phyloP scores from a whole-genome alignment of 2,113 vertebrate species.

The Aspidoscelis tigris region DNA sequence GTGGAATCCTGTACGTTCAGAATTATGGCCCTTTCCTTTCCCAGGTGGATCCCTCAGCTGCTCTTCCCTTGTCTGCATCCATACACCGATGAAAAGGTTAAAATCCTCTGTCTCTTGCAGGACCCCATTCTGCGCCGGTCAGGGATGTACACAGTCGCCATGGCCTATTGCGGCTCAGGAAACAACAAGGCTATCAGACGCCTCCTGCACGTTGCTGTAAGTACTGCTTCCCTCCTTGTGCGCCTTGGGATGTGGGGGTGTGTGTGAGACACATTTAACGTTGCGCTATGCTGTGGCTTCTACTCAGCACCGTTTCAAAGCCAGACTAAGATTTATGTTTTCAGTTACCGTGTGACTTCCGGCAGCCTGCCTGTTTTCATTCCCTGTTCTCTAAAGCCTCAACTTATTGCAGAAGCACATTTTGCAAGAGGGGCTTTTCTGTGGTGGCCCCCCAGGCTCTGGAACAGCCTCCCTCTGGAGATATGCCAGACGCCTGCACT shows the following conservation, averaged over 20 bases:
- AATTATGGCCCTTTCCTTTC: background rate
- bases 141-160: conserved; percentile 98
- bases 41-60: too few relatives aligned
- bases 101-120: conserved; percentile 73
- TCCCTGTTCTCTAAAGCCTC: background rate
- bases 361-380: background rate
- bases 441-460: too few relatives aligned
- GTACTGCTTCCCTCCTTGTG: conserved; percentile 59
- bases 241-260: too few relatives aligned
- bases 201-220: conserved; percentile 96
- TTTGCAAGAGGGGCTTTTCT: too few relatives aligned
- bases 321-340: background rate
- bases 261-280: background rate
- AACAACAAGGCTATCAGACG: conserved; percentile 99
- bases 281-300: background rate
- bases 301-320: background rate
- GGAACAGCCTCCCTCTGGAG: too few relatives aligned
- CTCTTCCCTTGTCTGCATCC: too few relatives aligned
- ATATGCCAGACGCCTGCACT: too few relatives aligned
- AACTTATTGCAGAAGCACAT: too few relatives aligned
- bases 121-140: conserved; percentile 97
- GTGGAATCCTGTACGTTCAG: background rate
- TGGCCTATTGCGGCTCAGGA: conserved; percentile 98
- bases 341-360: too few relatives aligned
- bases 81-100: conserved; percentile 1